Conservation (phyloP, 2,888 invertebrate genomes). For the Drosophila lacicola region DNA sequence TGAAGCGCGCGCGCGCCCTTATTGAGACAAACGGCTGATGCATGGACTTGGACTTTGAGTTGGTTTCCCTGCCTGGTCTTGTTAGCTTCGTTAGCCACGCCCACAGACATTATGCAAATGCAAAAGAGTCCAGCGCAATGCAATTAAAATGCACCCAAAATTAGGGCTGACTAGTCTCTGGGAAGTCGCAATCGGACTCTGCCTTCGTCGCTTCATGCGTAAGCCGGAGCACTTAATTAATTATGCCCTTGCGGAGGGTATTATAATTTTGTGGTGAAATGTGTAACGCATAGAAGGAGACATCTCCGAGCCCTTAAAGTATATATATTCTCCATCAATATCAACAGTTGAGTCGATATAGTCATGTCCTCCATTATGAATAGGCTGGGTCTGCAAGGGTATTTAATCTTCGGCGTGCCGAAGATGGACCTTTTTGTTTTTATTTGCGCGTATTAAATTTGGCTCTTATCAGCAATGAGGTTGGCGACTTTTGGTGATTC, state of each 20-base stretch:
- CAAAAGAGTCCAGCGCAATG: constrained; percentile 51
- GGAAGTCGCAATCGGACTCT: constrained; percentile 10
- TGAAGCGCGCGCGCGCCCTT: constrained; percentile 55
- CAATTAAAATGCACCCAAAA: constrained; percentile 71
- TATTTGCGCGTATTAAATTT: too few species aligned
- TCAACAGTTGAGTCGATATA: too few species aligned
- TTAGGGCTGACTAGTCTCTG: constrained; percentile 29
- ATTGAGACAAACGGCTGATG: constrained; percentile 74
- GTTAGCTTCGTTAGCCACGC: constrained; percentile 18
- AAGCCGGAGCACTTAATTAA: constrained; percentile 66
- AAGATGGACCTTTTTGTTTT: too few species aligned
- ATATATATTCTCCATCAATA: too few species aligned
- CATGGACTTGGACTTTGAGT: constrained; percentile 21
- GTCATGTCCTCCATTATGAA: too few species aligned
- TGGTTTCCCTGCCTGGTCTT: neutral
- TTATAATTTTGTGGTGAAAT: too few species aligned
- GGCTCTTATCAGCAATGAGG: too few species aligned
- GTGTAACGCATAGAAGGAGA: too few species aligned
- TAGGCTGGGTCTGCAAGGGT: too few species aligned
- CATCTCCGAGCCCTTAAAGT: too few species aligned
- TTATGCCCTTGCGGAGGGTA: constrained; percentile 5
- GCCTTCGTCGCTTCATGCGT: constrained; percentile 16
- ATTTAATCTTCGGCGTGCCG: too few species aligned
- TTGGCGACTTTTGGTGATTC: too few species aligned
- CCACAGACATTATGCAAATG: constrained; percentile 71